Conservation (phyloP, 2,888 invertebrate genomes). For the Melanotus villosus region DNA sequence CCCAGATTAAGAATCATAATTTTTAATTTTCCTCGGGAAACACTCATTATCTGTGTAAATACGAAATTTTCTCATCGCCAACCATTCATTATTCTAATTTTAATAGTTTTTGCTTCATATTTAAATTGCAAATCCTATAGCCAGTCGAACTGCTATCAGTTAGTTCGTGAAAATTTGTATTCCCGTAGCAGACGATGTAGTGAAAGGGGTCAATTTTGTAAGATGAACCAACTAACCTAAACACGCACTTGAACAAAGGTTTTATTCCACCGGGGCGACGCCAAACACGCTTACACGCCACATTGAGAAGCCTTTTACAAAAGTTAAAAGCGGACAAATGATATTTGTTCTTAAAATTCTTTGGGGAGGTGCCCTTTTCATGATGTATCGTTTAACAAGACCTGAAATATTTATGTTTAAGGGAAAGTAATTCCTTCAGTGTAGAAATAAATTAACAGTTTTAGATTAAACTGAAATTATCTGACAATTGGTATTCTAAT, state of each 20-base stretch:
- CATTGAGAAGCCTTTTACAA: not conserved
- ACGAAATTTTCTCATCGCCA: not conserved
- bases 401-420: too few species aligned
- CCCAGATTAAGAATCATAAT: slow-evolving; percentile 8
- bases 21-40: slow-evolving; percentile 6
- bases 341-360: not conserved
- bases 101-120: not conserved
- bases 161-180: not conserved
- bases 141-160: too few species aligned
- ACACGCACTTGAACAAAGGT: not conserved
- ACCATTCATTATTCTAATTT: not conserved
- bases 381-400: not conserved
- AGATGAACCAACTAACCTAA: not conserved
- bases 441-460: too few species aligned
- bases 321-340: not conserved
- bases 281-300: not conserved
- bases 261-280: not conserved
- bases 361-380: not conserved
- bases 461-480: too few species aligned
- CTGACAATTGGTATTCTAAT: too few species aligned
- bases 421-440: not conserved
- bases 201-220: not conserved
- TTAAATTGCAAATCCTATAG: not conserved
- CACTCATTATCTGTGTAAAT: not conserved
- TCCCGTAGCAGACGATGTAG: not conserved